Evolutionary conservation across 1,140 invertebrate species (phyloP).

Genomic region (Bombyx mori): ASM3026992v2 NC_085129.1:2192501-2193000

Average conservation of each 20-base stretch:
- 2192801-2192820: constrained; percentile 30
- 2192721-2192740: not conserved
- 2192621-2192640: no score
- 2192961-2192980: no score
- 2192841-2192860: constrained; percentile 47
- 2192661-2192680: no score
- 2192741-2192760: constrained; percentile 14
- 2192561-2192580: no score
- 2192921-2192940: not conserved
- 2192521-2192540: no score
- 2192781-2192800: constrained; percentile 24
- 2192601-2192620: no score
- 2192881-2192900: constrained; percentile 21
- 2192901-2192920: constrained; percentile 6
- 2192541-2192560: no score
- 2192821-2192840: constrained; percentile 37
- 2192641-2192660: no score
- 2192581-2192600: no score
- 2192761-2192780: constrained; percentile 30
- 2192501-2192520: no score
- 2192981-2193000: no score
- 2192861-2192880: constrained; percentile 22
- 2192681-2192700: no score
- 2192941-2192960: not conserved
- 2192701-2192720: not conserved